These are phyloP conservation scores for Lycodopsis pacificus DNA, from an alignment of 2,797 vertebrate genomes.

Conservation along the genomic window DNA sequence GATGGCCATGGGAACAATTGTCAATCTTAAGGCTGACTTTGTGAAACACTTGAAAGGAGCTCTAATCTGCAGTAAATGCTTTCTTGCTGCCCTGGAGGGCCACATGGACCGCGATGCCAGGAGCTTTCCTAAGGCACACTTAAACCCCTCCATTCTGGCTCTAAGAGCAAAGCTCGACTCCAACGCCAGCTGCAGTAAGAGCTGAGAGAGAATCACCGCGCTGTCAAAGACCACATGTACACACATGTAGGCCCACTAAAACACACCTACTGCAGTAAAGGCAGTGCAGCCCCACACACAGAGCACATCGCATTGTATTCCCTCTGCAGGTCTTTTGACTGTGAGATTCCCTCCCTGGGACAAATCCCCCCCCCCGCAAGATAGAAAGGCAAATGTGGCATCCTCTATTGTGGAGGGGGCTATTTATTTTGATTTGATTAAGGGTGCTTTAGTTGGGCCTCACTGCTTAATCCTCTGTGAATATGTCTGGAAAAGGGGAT, in stretches of 20 bases:
- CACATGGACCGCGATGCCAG: slow-evolving; percentile 64
- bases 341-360: slow-evolving; percentile 66
- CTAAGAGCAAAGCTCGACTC: slow-evolving; percentile 63
- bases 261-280: slow-evolving; percentile 33
- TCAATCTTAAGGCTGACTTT: slow-evolving; percentile 76
- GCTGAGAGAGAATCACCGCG: slow-evolving; percentile 54
- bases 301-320: slow-evolving; percentile 37
- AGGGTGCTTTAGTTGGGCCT: slow-evolving; percentile 82
- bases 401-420: slow-evolving; percentile 77
- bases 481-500: slow-evolving; percentile 88
- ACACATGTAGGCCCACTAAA: slow-evolving; percentile 43
- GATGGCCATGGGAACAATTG: slow-evolving; percentile 75
- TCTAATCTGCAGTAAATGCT: slow-evolving; percentile 83
- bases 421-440: slow-evolving; percentile 89
- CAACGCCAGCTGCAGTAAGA: slow-evolving; percentile 58
- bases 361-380: slow-evolving; percentile 74
- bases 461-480: slow-evolving; percentile 84
- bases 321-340: slow-evolving; percentile 63
- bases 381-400: slow-evolving; percentile 78
- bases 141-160: slow-evolving; percentile 80
- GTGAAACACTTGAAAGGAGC: slow-evolving; percentile 79
- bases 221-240: slow-evolving; percentile 63
- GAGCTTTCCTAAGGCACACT: slow-evolving; percentile 78
- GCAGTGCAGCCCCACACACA: slow-evolving; percentile 38
- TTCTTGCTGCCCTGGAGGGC: slow-evolving; percentile 76